These are phyloP conservation scores for Pseudopleuronectes americanus DNA, from an alignment of 2,797 vertebrate genomes.

Conservation along the genomic window DNA sequence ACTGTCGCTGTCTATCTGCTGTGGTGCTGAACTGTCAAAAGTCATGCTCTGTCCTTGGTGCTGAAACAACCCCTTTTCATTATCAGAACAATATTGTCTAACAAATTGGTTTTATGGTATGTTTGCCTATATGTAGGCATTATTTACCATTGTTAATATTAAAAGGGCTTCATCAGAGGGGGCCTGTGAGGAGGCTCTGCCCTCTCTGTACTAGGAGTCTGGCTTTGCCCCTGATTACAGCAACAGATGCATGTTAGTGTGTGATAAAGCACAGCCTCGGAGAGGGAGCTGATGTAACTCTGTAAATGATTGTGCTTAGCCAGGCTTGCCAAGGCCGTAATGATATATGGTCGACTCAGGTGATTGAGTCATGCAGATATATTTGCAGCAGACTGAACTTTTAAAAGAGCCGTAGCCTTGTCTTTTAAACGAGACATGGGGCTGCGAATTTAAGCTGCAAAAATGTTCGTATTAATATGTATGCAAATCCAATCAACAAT, in stretches of 20 bases:
- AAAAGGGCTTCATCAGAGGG: too few species aligned
- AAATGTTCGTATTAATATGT: background rate
- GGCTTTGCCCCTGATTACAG: constrained; percentile 40
- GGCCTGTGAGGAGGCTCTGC: background rate
- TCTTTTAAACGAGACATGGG: background rate
- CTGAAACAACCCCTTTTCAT: too few species aligned
- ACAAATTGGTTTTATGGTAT: too few species aligned
- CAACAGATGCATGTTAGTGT: constrained; percentile 57
- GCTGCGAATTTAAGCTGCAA: background rate
- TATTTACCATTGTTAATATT: too few species aligned
- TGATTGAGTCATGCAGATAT: constrained; percentile 33
- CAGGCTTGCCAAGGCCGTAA: constrained; percentile 43
- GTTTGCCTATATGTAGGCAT: too few species aligned
- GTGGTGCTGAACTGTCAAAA: too few species aligned
- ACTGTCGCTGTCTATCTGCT: too few species aligned
- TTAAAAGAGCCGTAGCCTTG: background rate
- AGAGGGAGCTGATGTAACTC: constrained; percentile 35
- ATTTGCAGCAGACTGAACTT: constrained; percentile 20
- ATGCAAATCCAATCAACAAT: background rate
- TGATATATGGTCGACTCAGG: constrained; percentile 49
- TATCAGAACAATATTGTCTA: too few species aligned
- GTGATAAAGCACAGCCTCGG: constrained; percentile 57
- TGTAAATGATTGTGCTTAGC: constrained; percentile 51
- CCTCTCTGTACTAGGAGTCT: background rate
- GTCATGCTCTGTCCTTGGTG: too few species aligned